Percentiles rank a stretch among this genome's conserved stretches.
Evolutionary conservation across 2,113 vertebrate species (phyloP).

Genomic region (Parus major): DNA sequence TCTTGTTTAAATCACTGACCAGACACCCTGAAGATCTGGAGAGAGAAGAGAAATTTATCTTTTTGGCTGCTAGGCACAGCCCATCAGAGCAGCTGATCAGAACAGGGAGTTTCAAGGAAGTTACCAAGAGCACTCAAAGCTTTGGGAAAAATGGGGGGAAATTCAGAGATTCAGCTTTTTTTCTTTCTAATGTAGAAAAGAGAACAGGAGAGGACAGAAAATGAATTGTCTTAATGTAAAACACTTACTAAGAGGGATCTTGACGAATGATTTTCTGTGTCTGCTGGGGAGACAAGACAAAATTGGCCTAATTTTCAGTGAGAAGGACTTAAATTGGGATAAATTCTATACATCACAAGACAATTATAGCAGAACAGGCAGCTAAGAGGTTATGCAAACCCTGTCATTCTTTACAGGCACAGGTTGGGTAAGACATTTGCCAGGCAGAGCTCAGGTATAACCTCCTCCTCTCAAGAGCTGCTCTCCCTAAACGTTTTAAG

Average conservation of each 20-base stretch:
- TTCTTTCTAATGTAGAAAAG: background rate
- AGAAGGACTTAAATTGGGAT: background rate
- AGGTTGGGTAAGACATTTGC: background rate
- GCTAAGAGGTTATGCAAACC: background rate
- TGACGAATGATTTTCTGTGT: slow-evolving; percentile 29
- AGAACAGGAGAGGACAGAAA: background rate
- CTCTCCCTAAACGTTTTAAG: background rate
- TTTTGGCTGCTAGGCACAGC: background rate
- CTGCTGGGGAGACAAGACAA: background rate
- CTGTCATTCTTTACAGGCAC: background rate
- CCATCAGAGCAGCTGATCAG: background rate
- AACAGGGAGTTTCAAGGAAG: background rate
- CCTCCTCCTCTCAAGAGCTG: background rate
- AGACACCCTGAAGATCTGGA: background rate
- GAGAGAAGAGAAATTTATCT: background rate
- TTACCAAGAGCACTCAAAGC: background rate
- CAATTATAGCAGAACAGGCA: background rate
- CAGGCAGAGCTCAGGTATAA: background rate
- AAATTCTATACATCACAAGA: slow-evolving; percentile 12
- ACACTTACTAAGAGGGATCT: background rate
- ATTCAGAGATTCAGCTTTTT: background rate
- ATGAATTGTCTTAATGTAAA: background rate
- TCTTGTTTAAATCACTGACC: background rate
- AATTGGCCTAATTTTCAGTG: slow-evolving; percentile 40
- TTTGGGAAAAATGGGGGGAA: background rate